Evolutionary conservation across 2,888 invertebrate species (phyloP), one percentile per base, ranked within the genome.

Genomic region (Villa cingulata): DNA sequence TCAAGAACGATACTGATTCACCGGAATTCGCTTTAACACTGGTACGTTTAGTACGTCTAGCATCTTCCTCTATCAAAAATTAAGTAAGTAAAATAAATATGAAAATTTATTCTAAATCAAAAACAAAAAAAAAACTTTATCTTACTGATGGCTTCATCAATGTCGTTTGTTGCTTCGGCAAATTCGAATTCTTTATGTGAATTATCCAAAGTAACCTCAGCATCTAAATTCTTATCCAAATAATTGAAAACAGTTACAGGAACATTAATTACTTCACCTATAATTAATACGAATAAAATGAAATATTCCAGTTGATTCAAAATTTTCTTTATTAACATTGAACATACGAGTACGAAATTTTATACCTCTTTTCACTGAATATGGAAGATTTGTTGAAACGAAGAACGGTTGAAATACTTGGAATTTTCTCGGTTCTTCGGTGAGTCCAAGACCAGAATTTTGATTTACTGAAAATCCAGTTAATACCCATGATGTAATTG

Each of bases 201-300:
- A 66, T 87, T 87, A 57, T 88, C 86, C 63, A 96, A 73, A 0
- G 86, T 85, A 0, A 96, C 81, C 58, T 88, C 86, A 0, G 86
- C 86, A 15, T 75, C 74, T 1, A 86, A 73, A 53, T 87, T 81
- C 50, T 80, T 79, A 15, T 81, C 78, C 70, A 89, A 75, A 58
- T 94, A 88, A 66, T 94, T 97, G 66, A 86, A 89, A 10, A 96
- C 78, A 3, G 88, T 82, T 14, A 89, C 81, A 41, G 94, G 86
- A 45, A 94, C 77, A 0, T 90, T 83, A 46, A 97, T 76, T 10
- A 86, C 82, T 73, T 98, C 98, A 20, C 92, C 94, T 65, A 68
- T 15, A 74, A 41, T n/a, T n/a, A 23, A 5, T 2, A 18, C n/a
- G 38, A 27, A 16, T 19, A 5, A 19, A 19, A n/a, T 6, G 5